A percentile compares a stretch with the other conserved stretches of the same genome.
These are phyloP conservation scores for Erannis defoliaria DNA, from an alignment of 2,888 invertebrate species.

Conservation along the genomic window DNA sequence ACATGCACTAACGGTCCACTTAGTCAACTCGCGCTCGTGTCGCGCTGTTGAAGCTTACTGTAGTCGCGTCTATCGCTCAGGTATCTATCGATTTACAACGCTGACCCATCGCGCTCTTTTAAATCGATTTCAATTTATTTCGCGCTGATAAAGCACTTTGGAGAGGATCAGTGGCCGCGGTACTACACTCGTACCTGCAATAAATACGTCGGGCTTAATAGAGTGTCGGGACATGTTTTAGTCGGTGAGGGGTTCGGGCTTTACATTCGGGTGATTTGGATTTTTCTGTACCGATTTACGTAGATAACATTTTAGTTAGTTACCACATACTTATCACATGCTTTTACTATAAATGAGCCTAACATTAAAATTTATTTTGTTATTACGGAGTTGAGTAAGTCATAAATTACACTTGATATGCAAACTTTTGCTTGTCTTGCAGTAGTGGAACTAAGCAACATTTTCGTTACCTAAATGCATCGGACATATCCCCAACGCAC, in stretches of 20 bases:
- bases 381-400: too few relatives aligned
- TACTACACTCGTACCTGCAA: constrained; percentile 3
- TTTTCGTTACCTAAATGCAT: too few relatives aligned
- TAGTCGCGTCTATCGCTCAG: background rate
- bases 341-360: too few relatives aligned
- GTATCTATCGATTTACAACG: background rate
- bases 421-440: too few relatives aligned
- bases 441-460: too few relatives aligned
- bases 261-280: background rate
- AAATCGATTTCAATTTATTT: constrained; percentile 31
- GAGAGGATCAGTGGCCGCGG: constrained; percentile 13
- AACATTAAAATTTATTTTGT: too few relatives aligned
- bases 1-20: background rate
- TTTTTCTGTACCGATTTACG: background rate
- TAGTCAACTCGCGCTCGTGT: background rate
- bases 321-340: background rate
- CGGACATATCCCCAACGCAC: too few relatives aligned
- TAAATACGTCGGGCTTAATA: background rate
- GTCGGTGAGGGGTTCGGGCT: constrained; percentile 1
- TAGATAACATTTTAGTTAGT: background rate
- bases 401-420: too few relatives aligned
- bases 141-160: constrained; percentile 25
- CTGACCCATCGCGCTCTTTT: constrained; percentile 10
- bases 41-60: background rate
- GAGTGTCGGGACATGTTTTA: constrained; percentile 2